Evolutionary conservation across 1,140 invertebrate genomes (phyloP).

Genomic region (Drosophila sucinea): DNA sequence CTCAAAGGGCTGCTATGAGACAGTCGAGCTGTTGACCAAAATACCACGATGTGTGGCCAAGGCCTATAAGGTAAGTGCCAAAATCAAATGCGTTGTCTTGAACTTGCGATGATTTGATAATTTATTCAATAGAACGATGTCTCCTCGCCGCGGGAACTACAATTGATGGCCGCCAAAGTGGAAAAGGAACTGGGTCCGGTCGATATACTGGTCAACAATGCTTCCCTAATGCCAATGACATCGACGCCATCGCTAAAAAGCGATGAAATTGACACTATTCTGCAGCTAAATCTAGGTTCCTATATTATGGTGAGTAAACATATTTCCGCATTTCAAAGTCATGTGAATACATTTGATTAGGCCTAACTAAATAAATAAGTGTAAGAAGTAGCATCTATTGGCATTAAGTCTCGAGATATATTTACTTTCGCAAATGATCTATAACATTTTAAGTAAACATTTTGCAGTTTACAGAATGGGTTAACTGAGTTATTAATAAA

Average conservation of each 20-base stretch:
- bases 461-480: background rate
- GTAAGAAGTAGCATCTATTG: background rate
- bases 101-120: background rate
- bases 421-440: background rate
- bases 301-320: conserved; percentile 70
- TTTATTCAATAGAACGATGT: conserved; percentile 71
- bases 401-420: background rate
- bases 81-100: background rate
- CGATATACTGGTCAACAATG: conserved; percentile 81
- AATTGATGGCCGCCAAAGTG: conserved; percentile 75
- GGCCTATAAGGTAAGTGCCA: conserved; percentile 71
- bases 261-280: conserved; percentile 75
- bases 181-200: conserved; percentile 80
- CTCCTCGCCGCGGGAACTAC: conserved; percentile 71
- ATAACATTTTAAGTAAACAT: background rate
- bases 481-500: background rate
- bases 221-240: conserved; percentile 79
- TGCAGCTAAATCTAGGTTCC: conserved; percentile 77
- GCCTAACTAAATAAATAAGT: background rate
- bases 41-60: conserved; percentile 68
- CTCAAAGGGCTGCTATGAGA: conserved; percentile 77
- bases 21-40: conserved; percentile 67
- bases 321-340: background rate
- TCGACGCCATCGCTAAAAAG: conserved; percentile 71
- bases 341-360: background rate